Conservation (phyloP, 2,888 invertebrate species). For the Noctua comes region DNA sequence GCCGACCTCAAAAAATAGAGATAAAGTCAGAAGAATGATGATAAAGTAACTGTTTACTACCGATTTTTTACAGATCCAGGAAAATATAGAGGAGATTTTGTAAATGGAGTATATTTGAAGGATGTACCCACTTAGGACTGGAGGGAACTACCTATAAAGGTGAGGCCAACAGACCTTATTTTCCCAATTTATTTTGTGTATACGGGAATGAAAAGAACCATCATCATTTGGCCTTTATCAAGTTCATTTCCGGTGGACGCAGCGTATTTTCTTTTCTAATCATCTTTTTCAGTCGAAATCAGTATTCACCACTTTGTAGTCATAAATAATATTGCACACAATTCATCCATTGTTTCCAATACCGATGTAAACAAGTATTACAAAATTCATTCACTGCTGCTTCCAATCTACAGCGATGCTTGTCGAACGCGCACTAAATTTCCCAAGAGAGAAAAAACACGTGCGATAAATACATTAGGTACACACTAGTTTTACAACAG, state of each 20-base stretch:
- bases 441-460: constrained; percentile 45
- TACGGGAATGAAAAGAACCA: neutral
- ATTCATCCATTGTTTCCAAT: constrained; percentile 3
- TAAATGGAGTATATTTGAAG: neutral
- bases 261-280: neutral
- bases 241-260: neutral
- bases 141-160: neutral
- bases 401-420: constrained; percentile 22
- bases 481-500: constrained; percentile 23
- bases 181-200: neutral
- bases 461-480: constrained; percentile 19
- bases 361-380: constrained; percentile 11
- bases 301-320: neutral
- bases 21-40: neutral
- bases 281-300: neutral
- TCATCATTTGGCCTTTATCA: neutral
- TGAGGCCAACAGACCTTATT: neutral
- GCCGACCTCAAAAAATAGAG: neutral
- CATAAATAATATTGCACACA: neutral
- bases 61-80: neutral
- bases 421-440: constrained; percentile 44
- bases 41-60: neutral
- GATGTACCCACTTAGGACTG: neutral
- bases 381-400: constrained; percentile 33
- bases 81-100: neutral